Evolutionary conservation across 2,797 vertebrate genomes (phyloP).

Genomic region (Chaenodraco wilsoni): DNA sequence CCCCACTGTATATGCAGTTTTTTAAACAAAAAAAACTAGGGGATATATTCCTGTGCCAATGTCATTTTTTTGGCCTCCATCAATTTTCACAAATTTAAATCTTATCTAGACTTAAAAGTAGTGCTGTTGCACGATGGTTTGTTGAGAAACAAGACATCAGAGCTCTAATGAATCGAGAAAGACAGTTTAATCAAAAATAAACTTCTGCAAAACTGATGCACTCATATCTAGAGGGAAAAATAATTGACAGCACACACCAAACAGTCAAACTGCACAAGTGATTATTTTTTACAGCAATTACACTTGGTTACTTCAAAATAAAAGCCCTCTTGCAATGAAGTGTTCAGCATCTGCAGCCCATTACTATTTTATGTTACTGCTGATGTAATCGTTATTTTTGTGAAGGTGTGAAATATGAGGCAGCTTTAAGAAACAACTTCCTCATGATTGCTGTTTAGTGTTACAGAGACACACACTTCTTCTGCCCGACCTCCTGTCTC

Average conservation of each 20-base stretch:
- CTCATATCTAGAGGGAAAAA: neutral
- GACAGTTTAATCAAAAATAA: neutral
- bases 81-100: neutral
- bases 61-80: neutral
- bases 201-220: neutral
- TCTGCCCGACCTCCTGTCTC: constrained; percentile 3
- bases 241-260: neutral
- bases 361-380: neutral
- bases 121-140: too few relatives aligned
- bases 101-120: too few relatives aligned
- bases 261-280: neutral
- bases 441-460: constrained; percentile 7
- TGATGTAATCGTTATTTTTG: neutral
- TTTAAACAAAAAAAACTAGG: too few relatives aligned
- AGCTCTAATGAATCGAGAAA: neutral
- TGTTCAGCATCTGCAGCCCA: neutral
- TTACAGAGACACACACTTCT: constrained; percentile 27
- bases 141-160: too few relatives aligned
- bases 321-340: neutral
- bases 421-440: constrained; percentile 17
- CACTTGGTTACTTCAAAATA: neutral
- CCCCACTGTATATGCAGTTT: too few relatives aligned
- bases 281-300: neutral
- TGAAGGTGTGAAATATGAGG: constrained; percentile 3
- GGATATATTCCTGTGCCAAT: too few relatives aligned